Evolutionary conservation across 2,888 invertebrate genomes (phyloP).

Genomic region (Eudasyphora cyanicolor): DNA sequence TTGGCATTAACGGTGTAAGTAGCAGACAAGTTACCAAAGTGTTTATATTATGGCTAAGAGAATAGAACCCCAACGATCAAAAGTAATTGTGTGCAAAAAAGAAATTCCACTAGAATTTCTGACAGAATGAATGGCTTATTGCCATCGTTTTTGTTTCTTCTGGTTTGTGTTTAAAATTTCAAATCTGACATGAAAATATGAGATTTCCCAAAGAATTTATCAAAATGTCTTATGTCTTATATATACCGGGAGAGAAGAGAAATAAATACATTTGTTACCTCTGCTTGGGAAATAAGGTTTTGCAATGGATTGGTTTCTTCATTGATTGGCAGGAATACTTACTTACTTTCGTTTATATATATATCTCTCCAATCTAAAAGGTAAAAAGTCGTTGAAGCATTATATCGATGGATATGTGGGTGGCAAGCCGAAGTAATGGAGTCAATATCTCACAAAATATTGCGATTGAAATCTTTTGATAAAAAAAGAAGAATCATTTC

Average conservation of each 20-base stretch:
- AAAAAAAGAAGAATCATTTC: not conserved
- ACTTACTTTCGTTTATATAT: not conserved
- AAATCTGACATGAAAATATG: slow-evolving; percentile 32
- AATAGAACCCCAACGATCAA: not conserved
- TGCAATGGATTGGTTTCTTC: slow-evolving; percentile 4
- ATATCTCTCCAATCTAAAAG: not conserved
- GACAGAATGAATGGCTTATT: slow-evolving; percentile 30
- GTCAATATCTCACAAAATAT: not conserved
- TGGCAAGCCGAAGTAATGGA: not conserved
- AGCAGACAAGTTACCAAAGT: slow-evolving; percentile 31
- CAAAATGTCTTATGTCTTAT: not conserved
- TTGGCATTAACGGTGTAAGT: slow-evolving; percentile 10
- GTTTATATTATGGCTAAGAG: slow-evolving; percentile 1
- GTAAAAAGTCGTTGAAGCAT: slow-evolving; percentile 11
- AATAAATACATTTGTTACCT: no score
- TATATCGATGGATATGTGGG: not conserved
- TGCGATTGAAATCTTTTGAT: not conserved
- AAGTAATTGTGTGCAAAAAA: slow-evolving; percentile 31
- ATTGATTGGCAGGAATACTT: not conserved
- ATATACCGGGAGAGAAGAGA: not conserved
- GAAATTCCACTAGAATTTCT: slow-evolving; percentile 21
- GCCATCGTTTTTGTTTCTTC: not conserved
- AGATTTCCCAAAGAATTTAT: slow-evolving; percentile 16
- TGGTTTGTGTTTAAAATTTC: slow-evolving; percentile 26
- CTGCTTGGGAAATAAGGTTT: no score